Conservation (phyloP, 2,113 vertebrate genomes). For the Lagenorhynchus albirostris region DNA sequence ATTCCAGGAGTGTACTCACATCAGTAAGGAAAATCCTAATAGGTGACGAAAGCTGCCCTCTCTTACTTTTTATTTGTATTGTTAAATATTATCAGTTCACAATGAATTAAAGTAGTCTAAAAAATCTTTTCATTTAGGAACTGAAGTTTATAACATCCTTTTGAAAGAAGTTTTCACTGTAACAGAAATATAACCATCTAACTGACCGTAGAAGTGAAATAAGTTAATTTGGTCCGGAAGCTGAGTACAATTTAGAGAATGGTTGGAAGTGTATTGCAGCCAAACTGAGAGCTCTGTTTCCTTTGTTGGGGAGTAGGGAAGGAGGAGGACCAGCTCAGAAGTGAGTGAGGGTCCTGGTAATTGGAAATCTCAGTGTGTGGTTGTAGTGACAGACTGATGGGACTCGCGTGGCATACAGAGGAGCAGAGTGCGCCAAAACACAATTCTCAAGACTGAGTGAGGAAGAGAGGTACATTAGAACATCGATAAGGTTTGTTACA, state of each 20-base stretch:
- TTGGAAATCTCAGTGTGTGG: neutral
- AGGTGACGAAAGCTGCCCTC: neutral
- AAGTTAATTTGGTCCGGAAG: slow-evolving; percentile 20
- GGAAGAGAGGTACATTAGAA: neutral
- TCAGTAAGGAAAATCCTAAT: neutral
- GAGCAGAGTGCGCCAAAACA: neutral
- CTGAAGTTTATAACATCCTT: neutral
- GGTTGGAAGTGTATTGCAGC: neutral
- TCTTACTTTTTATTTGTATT: neutral
- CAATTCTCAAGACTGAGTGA: neutral
- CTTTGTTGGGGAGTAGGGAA: neutral
- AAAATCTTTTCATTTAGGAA: neutral
- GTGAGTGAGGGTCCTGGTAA: neutral
- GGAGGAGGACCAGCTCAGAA: neutral
- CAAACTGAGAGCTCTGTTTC: neutral
- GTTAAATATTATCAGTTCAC: neutral
- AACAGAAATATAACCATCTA: neutral
- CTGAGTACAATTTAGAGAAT: neutral
- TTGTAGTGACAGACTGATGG: neutral
- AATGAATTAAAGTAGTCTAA: neutral
- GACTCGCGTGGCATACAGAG: neutral
- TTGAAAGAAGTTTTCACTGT: neutral
- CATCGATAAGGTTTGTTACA: neutral
- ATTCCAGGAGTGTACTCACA: neutral
- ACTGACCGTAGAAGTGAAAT: neutral